Percentiles rank a stretch among this genome's conserved stretches.
Conservation (phyloP, 2,888 invertebrate species). For the Chaitophorus viminalis region DNA sequence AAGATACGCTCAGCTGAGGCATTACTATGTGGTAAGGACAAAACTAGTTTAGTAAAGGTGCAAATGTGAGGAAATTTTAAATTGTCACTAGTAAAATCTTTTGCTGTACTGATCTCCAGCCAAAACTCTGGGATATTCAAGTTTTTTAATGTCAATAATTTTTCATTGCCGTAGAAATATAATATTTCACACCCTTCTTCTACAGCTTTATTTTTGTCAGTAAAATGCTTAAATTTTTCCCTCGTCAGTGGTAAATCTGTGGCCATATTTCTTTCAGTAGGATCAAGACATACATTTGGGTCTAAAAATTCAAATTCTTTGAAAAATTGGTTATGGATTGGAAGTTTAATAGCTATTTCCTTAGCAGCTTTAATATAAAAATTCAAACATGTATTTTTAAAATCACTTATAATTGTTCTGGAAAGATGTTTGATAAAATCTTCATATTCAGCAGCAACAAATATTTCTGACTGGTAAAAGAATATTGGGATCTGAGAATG, state of each 20-base stretch:
- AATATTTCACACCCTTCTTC: constrained; percentile 22
- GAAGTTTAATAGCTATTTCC: neutral
- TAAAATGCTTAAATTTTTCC: neutral
- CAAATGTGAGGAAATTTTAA: neutral
- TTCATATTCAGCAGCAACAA: neutral
- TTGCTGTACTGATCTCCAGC: neutral
- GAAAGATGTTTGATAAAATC: neutral
- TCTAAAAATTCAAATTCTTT: constrained; percentile 19
- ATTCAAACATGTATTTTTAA: constrained; percentile 1
- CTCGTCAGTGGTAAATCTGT: neutral
- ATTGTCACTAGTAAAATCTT: constrained; percentile 4
- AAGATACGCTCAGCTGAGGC: constrained; percentile 9
- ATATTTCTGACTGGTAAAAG: constrained; percentile 13
- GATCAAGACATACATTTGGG: constrained; percentile 5
- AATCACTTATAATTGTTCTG: neutral
- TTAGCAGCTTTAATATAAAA: constrained; percentile 3
- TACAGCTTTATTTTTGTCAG: neutral
- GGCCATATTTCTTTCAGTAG: neutral
- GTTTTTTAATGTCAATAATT: neutral
- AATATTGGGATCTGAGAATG: neutral
- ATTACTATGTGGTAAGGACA: neutral
- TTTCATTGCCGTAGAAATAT: neutral
- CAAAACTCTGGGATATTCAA: neutral
- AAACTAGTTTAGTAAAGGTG: neutral
- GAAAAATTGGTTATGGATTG: neutral